Conservation (phyloP, 2,888 invertebrate genomes). For the Nasonovia ribisnigri region DNA sequence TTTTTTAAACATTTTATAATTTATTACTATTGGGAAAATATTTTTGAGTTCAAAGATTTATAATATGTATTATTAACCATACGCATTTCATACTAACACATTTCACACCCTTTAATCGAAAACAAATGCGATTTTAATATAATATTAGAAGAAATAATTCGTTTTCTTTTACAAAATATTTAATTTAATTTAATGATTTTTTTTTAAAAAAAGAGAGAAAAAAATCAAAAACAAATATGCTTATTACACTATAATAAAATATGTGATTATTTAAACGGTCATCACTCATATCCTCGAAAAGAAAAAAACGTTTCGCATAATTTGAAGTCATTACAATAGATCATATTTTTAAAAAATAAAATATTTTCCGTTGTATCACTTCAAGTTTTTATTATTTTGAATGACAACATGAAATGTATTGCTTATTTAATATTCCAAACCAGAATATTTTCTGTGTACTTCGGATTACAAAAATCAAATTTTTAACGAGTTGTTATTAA, state of each 20-base stretch:
- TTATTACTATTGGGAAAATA: too few species aligned
- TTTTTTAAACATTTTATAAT: background rate
- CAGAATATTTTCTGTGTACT: background rate
- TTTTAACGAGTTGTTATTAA: background rate
- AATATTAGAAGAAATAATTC: background rate
- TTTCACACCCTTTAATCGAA: background rate
- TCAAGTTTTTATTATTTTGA: background rate
- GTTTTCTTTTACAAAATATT: background rate
- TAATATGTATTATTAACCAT: background rate
- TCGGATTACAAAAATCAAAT: background rate
- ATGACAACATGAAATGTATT: background rate
- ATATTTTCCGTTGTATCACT: background rate
- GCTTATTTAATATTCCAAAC: background rate
- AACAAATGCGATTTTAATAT: background rate
- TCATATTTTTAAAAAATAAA: background rate
- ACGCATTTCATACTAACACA: background rate
- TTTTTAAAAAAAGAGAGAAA: background rate
- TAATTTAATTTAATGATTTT: background rate
- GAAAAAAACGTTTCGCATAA: background rate
- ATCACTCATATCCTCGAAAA: background rate
- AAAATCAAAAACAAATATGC: background rate
- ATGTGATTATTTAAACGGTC: background rate
- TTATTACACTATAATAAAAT: background rate
- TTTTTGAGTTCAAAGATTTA: background rate
- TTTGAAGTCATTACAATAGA: background rate